phyloP scores from a whole-genome alignment of 2,113 vertebrate species.

The Sigmodon hispidus region DNA sequence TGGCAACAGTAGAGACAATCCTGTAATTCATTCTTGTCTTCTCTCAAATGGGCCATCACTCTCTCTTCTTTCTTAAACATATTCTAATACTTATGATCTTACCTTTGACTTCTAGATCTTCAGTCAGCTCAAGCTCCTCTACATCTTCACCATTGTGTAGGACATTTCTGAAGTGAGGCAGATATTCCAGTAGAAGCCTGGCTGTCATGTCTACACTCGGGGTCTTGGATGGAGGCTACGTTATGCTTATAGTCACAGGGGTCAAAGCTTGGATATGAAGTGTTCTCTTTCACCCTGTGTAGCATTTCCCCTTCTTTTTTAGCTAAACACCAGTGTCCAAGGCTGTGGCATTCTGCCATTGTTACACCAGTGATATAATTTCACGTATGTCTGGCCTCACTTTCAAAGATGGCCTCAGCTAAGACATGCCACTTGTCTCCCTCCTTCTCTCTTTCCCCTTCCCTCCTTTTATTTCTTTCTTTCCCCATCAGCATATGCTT shows the following conservation, averaged over 20 bases:
- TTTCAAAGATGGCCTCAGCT: not conserved
- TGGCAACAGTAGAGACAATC: too few relatives aligned
- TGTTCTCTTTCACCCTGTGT: not conserved
- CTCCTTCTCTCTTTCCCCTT: fast-evolving
- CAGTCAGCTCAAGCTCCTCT: not conserved
- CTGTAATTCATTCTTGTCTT: not conserved
- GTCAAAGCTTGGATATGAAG: not conserved
- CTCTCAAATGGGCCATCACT: not conserved
- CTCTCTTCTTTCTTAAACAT: not conserved
- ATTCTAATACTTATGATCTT: not conserved
- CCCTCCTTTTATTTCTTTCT: too few relatives aligned
- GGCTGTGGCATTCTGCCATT: not conserved
- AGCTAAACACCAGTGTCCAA: not conserved
- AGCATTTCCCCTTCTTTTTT: not conserved
- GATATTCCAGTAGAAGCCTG: too few relatives aligned
- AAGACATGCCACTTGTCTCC: not conserved
- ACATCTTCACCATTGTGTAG: not conserved
- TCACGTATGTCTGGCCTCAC: not conserved
- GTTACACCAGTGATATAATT: not conserved
- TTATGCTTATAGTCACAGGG: not conserved
- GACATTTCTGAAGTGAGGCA: not conserved
- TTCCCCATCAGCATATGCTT: not conserved
- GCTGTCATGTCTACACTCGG: too few relatives aligned
- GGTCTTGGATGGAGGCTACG: not conserved
- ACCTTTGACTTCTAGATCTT: not conserved